Conservation (phyloP, 1,140 invertebrate genomes). For the Ceratina calcarata region DNA sequence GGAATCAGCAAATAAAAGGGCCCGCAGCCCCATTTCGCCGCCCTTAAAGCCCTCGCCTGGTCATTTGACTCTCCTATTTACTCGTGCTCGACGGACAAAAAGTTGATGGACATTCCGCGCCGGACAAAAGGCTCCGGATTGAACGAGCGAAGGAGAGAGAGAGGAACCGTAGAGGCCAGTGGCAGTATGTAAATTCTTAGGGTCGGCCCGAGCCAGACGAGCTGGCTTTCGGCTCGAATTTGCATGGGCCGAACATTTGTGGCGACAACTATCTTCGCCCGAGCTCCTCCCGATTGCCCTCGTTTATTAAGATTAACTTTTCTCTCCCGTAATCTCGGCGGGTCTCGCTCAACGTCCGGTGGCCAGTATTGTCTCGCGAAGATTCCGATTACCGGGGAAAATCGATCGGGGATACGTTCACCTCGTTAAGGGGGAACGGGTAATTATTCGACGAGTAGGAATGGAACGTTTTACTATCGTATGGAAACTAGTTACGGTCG, state of each 20-base stretch:
- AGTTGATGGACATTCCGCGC: slow-evolving; percentile 71
- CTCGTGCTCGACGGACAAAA: slow-evolving; percentile 70
- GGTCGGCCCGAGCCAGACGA: slow-evolving; percentile 52
- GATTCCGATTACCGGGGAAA: slow-evolving; percentile 31
- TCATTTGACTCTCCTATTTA: slow-evolving; percentile 79
- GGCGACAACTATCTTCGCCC: slow-evolving; percentile 64
- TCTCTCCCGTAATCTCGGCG: slow-evolving; percentile 74
- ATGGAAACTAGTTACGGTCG: slow-evolving; percentile 37
- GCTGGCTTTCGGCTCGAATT: slow-evolving; percentile 68
- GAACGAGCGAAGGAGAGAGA: slow-evolving; percentile 7
- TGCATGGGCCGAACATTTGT: slow-evolving; percentile 78
- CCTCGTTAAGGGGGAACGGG: slow-evolving; percentile 40
- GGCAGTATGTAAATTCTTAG: slow-evolving; percentile 77
- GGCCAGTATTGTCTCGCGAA: slow-evolving; percentile 24
- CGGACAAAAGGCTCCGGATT: slow-evolving; percentile 76
- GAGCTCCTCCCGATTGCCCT: slow-evolving; percentile 75
- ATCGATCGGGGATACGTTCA: slow-evolving; percentile 25
- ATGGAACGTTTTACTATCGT: slow-evolving; percentile 34
- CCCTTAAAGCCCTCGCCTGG: slow-evolving; percentile 77
- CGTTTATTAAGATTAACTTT: slow-evolving; percentile 82
- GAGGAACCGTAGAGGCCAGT: slow-evolving; percentile 28
- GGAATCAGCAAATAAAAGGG: slow-evolving; percentile 81
- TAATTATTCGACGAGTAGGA: slow-evolving; percentile 48
- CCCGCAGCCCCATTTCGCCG: slow-evolving; percentile 68
- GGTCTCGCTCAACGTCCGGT: neutral